Base-by-base conservation (phyloP, 2,888 invertebrate species). In the Drosophila helvetica region DNA sequence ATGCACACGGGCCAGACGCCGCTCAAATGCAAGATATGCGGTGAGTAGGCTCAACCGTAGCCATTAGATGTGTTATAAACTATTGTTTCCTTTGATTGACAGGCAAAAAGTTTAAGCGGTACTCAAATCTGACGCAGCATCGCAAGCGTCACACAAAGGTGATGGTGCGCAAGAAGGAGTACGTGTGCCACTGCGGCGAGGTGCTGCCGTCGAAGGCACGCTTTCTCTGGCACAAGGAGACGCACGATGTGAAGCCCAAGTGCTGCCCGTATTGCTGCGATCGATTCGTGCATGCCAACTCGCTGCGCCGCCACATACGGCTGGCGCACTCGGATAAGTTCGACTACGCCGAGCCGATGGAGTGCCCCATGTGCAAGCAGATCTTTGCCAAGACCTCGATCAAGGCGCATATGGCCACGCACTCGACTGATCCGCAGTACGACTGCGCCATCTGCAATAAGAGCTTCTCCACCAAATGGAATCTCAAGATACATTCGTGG, bases 391-490 rank as follows among this genome's bases (percentile, higher is more conserved):
- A 96, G 69, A 94, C 96, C 9, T 97, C 97, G 68, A 93, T 97
- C 56, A 95, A 96, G 69, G 95, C 95, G 6, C 97, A 97, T 90
- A 94, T 97, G 91, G 94, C 94, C 22, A 96, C 96, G 55, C 97
- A 97, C 93, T 94, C 94, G 78, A 93, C 89, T 95, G 96, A 74
- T 93, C 95, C 90, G 93, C 96, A 96, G n/a, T 96, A 94, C 93
- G 93, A 94, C 68, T 98, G 98, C 92, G 93, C 95, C 59, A 95
- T 97, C 60, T 97, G 98, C 93, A 96, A 95, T 89, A 97, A 97
- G 90, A 93, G 95, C 33, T 97, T 97, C 93, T 96, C 96, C 79
- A 97, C 97, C 79, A 96, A 96, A 91, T 97, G 97, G 96, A 97
- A 97, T 93, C 93, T 97, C 57, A 96, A 97, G 90, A 94, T 96